A percentile compares a stretch with the other conserved stretches of the same genome.
Evolutionary conservation across 2,113 vertebrate genomes (phyloP).

Genomic region (Phaethornis superciliosus): DNA sequence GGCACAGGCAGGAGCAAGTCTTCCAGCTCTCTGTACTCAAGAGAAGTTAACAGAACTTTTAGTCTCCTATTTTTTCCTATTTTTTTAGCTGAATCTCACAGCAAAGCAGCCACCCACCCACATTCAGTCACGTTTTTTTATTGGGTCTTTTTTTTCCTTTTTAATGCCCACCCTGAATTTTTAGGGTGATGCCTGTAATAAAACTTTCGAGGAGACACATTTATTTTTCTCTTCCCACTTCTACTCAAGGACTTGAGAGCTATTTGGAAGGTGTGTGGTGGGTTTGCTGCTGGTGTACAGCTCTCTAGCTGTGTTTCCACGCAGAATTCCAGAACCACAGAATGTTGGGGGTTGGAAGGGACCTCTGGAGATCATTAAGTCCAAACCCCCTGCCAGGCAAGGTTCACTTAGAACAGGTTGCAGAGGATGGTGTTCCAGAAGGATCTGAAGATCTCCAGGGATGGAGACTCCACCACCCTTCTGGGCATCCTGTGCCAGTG

Average conservation of each 20-base stretch:
- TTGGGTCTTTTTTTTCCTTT: background rate
- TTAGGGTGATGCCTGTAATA: background rate
- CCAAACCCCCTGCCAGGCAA: too few species aligned
- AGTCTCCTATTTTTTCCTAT: background rate
- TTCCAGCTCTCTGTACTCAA: background rate
- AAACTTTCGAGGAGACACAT: background rate
- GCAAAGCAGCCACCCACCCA: background rate
- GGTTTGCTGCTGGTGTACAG: background rate
- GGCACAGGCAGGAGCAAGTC: background rate
- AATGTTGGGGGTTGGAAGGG: too few species aligned
- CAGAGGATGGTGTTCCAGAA: too few species aligned
- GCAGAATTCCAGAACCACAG: too few species aligned
- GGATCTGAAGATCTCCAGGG: too few species aligned
- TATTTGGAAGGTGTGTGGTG: rapidly evolving
- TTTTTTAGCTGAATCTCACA: background rate
- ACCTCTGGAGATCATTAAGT: too few species aligned
- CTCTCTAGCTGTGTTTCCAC: background rate
- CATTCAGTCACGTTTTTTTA: rapidly evolving
- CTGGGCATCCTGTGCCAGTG: too few species aligned
- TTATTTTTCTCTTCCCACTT: background rate
- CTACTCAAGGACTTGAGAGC: background rate
- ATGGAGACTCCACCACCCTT: too few species aligned
- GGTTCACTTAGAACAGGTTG: too few species aligned
- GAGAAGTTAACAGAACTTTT: background rate
- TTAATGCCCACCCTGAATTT: background rate